Evolutionary conservation across 1,140 invertebrate genomes (phyloP).

Genomic region (Pectinophora gossypiella): DNA sequence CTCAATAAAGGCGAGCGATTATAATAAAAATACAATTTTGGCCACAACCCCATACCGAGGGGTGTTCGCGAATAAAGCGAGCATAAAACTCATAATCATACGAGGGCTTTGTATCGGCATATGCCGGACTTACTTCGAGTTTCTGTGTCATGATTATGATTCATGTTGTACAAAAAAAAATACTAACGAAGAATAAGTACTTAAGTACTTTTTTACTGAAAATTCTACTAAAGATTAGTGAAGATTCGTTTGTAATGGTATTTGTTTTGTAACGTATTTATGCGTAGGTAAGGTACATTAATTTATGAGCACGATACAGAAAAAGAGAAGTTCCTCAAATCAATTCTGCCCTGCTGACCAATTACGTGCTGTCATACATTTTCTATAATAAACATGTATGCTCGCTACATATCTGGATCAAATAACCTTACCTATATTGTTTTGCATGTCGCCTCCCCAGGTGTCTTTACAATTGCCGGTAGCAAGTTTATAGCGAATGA

Average conservation of each 20-base stretch:
- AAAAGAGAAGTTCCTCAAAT: too few species aligned
- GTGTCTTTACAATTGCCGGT: neutral
- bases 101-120: conserved; percentile 31
- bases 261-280: too few species aligned
- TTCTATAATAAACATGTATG: neutral
- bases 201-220: too few species aligned
- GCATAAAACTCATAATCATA: conserved; percentile 27
- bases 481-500: conserved; percentile 57
- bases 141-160: too few species aligned
- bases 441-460: conserved; percentile 13
- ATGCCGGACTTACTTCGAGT: too few species aligned
- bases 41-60: conserved; percentile 58
- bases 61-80: conserved; percentile 63
- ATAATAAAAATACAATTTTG: conserved; percentile 74
- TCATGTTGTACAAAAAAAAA: neutral
- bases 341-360: too few species aligned
- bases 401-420: neutral
- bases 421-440: conserved; percentile 1
- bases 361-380: too few species aligned
- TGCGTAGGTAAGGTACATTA: too few species aligned
- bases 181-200: too few species aligned
- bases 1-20: conserved; percentile 61
- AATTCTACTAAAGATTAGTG: too few species aligned
- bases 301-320: too few species aligned
- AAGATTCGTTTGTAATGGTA: too few species aligned